Evolutionary conservation across 2,888 invertebrate genomes (phyloP).

Genomic region (Agriopis marginaria): DNA sequence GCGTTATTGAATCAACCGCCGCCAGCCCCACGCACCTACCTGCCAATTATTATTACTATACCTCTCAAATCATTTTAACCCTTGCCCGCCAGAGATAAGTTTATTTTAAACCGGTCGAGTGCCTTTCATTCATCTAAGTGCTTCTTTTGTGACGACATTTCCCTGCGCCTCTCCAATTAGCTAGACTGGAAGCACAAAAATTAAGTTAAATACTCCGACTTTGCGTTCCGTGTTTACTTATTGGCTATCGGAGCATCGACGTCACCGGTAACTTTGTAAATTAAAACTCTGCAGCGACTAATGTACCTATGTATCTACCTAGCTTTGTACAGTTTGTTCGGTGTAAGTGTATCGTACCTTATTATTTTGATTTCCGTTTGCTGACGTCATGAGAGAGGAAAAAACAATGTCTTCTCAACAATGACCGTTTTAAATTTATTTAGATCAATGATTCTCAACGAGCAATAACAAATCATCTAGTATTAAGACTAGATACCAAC

Average conservation of each 20-base stretch:
- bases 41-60: constrained; percentile 76
- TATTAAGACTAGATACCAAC: too few species aligned
- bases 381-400: neutral
- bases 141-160: constrained; percentile 85
- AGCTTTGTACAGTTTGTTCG: constrained; percentile 43
- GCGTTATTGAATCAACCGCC: constrained; percentile 79
- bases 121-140: constrained; percentile 81
- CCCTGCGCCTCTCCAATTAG: constrained; percentile 81
- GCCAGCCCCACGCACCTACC: constrained; percentile 70
- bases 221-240: constrained; percentile 78
- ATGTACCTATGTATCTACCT: constrained; percentile 47
- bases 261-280: constrained; percentile 74
- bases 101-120: constrained; percentile 84
- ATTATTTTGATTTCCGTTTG: neutral
- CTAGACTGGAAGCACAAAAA: constrained; percentile 81
- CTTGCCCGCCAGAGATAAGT: constrained; percentile 84
- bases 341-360: neutral
- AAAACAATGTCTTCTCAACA: too few species aligned
- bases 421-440: too few species aligned
- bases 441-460: too few species aligned
- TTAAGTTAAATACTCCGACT: constrained; percentile 85
- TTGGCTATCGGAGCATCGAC: constrained; percentile 68
- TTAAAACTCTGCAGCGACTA: constrained; percentile 66
- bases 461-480: too few species aligned
- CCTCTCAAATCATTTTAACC: constrained; percentile 81